phyloP scores from a whole-genome alignment of 2,888 invertebrate genomes.

The Piscicola geometra region DNA sequence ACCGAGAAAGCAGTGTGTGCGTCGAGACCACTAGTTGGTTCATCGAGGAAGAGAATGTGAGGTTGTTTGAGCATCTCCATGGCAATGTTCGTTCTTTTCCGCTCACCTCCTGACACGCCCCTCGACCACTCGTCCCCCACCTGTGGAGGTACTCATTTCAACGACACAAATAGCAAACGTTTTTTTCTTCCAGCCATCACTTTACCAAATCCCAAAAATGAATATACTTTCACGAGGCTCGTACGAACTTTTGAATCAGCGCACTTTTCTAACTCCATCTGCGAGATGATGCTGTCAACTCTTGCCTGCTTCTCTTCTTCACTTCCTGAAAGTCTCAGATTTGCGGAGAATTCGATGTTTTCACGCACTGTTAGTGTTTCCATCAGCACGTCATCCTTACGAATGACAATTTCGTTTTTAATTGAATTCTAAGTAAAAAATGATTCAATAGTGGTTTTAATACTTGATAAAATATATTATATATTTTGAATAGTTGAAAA shows the following conservation, averaged over 20 bases:
- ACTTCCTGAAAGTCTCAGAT: constrained; percentile 48
- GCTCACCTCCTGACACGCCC: constrained; percentile 56
- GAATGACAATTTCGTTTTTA: too few relatives aligned
- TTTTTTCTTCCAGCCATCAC: too few relatives aligned
- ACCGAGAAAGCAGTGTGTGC: constrained; percentile 56
- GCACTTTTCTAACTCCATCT: constrained; percentile 51
- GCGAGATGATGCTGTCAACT: constrained; percentile 51
- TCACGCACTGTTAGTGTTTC: constrained; percentile 54
- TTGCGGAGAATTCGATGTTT: constrained; percentile 54
- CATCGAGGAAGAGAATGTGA: constrained; percentile 55
- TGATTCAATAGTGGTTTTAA: background rate
- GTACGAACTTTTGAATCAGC: constrained; percentile 52
- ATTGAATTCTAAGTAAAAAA: too few relatives aligned
- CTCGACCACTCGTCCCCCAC: constrained; percentile 55
- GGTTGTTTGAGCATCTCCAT: constrained; percentile 56
- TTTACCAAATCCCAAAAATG: too few relatives aligned
- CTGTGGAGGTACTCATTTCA: too few relatives aligned
- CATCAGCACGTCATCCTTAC: constrained; percentile 55
- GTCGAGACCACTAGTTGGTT: constrained; percentile 56
- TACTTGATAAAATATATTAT: background rate
- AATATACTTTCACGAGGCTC: too few relatives aligned
- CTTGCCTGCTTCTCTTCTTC: constrained; percentile 45
- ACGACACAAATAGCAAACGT: too few relatives aligned
- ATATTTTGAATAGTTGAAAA: background rate
- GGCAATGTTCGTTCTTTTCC: constrained; percentile 55